Percentiles rank a stretch among this genome's conserved stretches.
Conservation (phyloP, 2,888 invertebrate genomes). For the Antitype chi region DNA sequence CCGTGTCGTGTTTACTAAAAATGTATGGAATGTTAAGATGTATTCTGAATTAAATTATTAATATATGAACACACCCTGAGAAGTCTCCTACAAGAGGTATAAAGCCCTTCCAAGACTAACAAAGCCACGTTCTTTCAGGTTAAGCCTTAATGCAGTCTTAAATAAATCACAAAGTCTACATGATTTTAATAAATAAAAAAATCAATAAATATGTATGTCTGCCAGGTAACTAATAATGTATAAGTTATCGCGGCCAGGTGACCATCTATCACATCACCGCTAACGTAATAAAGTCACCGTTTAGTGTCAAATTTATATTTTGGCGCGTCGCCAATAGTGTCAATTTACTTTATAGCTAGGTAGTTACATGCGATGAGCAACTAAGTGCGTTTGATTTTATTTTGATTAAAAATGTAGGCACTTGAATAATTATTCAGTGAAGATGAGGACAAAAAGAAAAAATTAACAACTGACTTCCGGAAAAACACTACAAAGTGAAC, state of each 20-base stretch:
- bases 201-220: slow-evolving; percentile 22
- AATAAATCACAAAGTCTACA: background rate
- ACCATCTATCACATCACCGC: slow-evolving; percentile 46
- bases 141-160: background rate
- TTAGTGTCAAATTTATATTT: slow-evolving; percentile 57
- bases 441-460: background rate
- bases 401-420: slow-evolving; percentile 4
- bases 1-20: too few relatives aligned
- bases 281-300: slow-evolving; percentile 58
- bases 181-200: slow-evolving; percentile 15
- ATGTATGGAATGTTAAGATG: too few relatives aligned
- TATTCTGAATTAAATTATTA: too few relatives aligned
- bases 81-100: too few relatives aligned
- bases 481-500: too few relatives aligned
- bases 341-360: slow-evolving; percentile 44
- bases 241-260: slow-evolving; percentile 38
- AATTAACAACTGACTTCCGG: too few relatives aligned
- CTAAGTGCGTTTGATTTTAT: slow-evolving; percentile 13
- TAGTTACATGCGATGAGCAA: slow-evolving; percentile 28
- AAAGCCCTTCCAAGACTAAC: background rate
- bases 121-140: background rate
- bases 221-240: slow-evolving; percentile 26
- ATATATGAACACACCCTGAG: too few relatives aligned
- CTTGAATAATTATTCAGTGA: background rate
- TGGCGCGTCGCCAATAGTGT: slow-evolving; percentile 59